Evolutionary conservation across 2,113 vertebrate species (phyloP).

Genomic region (Pungitius pungitius): DNA sequence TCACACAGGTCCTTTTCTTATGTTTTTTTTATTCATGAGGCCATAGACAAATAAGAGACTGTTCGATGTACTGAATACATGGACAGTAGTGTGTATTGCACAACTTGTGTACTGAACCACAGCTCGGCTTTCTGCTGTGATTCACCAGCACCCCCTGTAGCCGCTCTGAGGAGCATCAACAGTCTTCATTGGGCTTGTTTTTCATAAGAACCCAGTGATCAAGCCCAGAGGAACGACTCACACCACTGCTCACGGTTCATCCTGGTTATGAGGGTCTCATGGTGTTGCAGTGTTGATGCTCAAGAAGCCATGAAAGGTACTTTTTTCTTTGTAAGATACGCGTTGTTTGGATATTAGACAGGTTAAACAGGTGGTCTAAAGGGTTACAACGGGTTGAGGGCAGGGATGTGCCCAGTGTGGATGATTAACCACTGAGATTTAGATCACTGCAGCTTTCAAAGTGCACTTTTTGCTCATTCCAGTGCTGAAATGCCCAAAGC

Average conservation of each 20-base stretch:
- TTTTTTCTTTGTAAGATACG: neutral
- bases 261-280: neutral
- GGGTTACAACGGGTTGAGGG: neutral
- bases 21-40: neutral
- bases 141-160: constrained; percentile 58
- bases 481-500: constrained; percentile 2
- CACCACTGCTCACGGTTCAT: neutral
- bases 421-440: neutral
- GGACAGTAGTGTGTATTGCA: neutral
- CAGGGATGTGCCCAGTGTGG: neutral
- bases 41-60: neutral
- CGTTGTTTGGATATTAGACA: neutral
- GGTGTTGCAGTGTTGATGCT: neutral
- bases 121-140: constrained; percentile 22
- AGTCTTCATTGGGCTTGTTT: neutral
- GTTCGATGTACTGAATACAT: too few species aligned
- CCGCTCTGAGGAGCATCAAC: neutral
- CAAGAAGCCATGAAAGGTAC: neutral
- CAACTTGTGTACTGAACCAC: constrained; percentile 14
- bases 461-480: neutral
- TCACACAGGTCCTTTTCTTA: neutral
- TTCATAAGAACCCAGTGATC: neutral
- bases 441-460: neutral
- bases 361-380: neutral
- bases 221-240: neutral